Base-by-base conservation (phyloP, 2,888 invertebrate species). In the Cosmia trapezina region DNA sequence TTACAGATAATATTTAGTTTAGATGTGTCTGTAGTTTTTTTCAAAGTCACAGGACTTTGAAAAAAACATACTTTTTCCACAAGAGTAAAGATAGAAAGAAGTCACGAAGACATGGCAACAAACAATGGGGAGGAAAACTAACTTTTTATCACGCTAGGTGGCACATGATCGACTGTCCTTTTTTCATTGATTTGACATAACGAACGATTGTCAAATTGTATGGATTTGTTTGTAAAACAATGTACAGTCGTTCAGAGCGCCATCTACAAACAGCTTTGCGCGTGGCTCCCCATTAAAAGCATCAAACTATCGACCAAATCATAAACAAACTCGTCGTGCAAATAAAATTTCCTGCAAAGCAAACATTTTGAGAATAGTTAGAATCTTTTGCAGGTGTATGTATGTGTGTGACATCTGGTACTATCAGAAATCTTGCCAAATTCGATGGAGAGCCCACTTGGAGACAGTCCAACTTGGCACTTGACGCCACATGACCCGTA, bases 361-460 rank as follows among this genome's bases (percentile, higher is more conserved):
- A 73, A 70, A 76, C 65, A 72, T 78, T 75, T 65, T 41, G 61
- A 51, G 37, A 77, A 71, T 59, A 74, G 70, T 72, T 73, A 51
- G n/a, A 76, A 84, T 83, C 85, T 83, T 87, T 84, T 83, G 87
- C 88, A 90, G 90, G 91, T 92, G 92, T 88, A 80, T 89, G 89
- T 86, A 80, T 89, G 89, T 86, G 78, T 86, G 89, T 91, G 93
- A 93, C 93, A 94, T 91, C 93, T 94, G 93, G 88, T 86, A 83
- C 86, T 89, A 91, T 93, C 92, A 91, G 91, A 90, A 84, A 88
- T 92, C 94, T 94, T 94, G 95, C 95, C 95, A 95, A 95, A 94
- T 94, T 92, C 93, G 88, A 92, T 89, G 84, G 88, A 91, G 89
- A 91, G 90, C 88, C 88, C 91, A 91, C 91, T 95, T 96, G 95